Conservation (phyloP, 1,140 invertebrate species). For the Tribolium madens region DNA sequence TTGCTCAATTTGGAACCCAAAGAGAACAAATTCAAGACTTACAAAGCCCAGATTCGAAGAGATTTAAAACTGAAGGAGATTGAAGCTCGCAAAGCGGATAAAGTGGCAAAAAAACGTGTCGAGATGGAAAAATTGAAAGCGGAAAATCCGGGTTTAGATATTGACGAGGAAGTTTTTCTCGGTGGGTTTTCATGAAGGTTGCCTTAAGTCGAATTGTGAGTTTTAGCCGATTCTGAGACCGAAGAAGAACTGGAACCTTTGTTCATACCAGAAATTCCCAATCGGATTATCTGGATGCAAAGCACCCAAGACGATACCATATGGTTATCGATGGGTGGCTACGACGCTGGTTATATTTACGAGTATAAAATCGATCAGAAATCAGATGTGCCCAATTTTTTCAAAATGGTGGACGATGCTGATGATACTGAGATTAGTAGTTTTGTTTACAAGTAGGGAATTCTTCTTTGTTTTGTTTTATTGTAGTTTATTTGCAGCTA, state of each 20-base stretch:
- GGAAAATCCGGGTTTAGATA: slow-evolving; percentile 71
- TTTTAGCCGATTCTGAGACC: slow-evolving; percentile 68
- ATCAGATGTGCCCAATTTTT: slow-evolving; percentile 62
- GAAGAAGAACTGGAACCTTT: slow-evolving; percentile 70
- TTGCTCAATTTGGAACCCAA: slow-evolving; percentile 66
- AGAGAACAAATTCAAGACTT: slow-evolving; percentile 69
- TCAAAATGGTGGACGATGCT: slow-evolving; percentile 67
- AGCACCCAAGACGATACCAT: slow-evolving; percentile 68
- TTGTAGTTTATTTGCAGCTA: slow-evolving; percentile 59
- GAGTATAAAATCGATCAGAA: slow-evolving; percentile 70
- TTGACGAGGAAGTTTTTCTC: slow-evolving; percentile 71
- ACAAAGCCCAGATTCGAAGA: slow-evolving; percentile 71
- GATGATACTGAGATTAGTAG: slow-evolving; percentile 71
- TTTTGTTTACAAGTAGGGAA: slow-evolving; percentile 68
- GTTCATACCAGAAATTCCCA: slow-evolving; percentile 70
- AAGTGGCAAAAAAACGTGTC: slow-evolving; percentile 68
- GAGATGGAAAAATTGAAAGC: slow-evolving; percentile 69
- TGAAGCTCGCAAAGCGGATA: slow-evolving; percentile 68
- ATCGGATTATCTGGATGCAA: slow-evolving; percentile 68
- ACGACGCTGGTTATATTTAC: slow-evolving; percentile 82
- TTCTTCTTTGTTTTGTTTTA: neutral
- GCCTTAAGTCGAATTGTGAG: neutral
- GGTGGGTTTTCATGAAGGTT: slow-evolving; percentile 58
- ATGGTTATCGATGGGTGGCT: slow-evolving; percentile 74
- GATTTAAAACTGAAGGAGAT: slow-evolving; percentile 65